phyloP scores from a whole-genome alignment of 2,797 vertebrate species.

The Eptatretus atami region DNA sequence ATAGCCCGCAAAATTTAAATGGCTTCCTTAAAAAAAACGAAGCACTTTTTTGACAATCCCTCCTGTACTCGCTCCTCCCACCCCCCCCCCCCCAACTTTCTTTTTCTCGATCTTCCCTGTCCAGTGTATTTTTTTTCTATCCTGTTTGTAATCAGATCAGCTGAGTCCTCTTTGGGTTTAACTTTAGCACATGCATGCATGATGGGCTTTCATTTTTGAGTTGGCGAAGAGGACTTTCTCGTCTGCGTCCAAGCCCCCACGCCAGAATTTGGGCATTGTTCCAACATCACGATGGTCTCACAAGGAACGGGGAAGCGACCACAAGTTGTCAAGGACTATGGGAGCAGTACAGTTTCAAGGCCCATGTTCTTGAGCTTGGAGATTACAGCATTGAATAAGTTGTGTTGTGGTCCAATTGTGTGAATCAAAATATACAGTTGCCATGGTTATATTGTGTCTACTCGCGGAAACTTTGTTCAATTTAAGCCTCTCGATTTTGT shows the following conservation, averaged over 20 bases:
- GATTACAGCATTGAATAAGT: not conserved
- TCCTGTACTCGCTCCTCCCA: too few species aligned
- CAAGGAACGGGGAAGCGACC: constrained; percentile 77
- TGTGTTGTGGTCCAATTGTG: too few species aligned
- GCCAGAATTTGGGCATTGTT: constrained; percentile 57
- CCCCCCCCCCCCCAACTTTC: not conserved
- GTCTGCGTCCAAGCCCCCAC: constrained; percentile 53
- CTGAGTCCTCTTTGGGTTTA: constrained; percentile 67
- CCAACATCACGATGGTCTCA: constrained; percentile 79
- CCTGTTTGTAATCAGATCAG: constrained; percentile 23
- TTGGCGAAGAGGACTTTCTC: constrained; percentile 27
- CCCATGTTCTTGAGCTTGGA: not conserved
- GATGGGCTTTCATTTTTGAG: constrained; percentile 14
- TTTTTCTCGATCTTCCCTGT: not conserved
- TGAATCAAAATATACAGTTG: too few species aligned
- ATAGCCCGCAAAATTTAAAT: too few species aligned
- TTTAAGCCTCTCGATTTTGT: too few species aligned
- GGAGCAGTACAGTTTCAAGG: constrained; percentile 25
- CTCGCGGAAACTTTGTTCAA: too few species aligned
- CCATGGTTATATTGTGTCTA: too few species aligned
- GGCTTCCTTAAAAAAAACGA: too few species aligned
- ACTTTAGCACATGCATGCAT: constrained; percentile 29
- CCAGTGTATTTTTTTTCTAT: constrained; percentile 9
- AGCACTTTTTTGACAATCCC: too few species aligned
- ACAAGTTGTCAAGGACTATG: constrained; percentile 58